Evolutionary conservation across 2,888 invertebrate species (phyloP).

Genomic region (Achlya flavicornis): DNA sequence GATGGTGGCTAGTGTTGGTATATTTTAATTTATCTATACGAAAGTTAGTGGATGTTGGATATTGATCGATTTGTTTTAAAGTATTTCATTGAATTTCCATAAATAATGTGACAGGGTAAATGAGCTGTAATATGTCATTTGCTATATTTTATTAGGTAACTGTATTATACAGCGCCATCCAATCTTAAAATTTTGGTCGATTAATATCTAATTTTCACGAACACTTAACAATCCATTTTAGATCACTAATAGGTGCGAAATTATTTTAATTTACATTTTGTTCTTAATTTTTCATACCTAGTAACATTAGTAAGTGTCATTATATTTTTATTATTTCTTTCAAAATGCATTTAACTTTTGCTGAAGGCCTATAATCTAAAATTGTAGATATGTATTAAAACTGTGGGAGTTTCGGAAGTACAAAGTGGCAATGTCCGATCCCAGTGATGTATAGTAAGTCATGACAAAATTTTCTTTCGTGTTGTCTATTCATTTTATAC

Average conservation of each 20-base stretch:
- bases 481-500: neutral
- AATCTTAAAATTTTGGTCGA: neutral
- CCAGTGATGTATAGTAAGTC: constrained; percentile 24
- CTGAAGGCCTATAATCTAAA: constrained; percentile 66
- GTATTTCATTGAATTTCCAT: neutral
- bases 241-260: constrained; percentile 34
- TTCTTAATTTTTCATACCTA: constrained; percentile 19
- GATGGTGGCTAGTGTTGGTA: constrained; percentile 1
- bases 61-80: constrained; percentile 26
- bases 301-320: constrained; percentile 34
- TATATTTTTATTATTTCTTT: constrained; percentile 41
- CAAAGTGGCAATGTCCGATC: constrained; percentile 44
- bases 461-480: neutral
- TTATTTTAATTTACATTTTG: constrained; percentile 29
- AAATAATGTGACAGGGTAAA: constrained; percentile 2
- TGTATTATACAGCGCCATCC: neutral
- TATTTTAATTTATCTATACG: constrained; percentile 4
- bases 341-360: constrained; percentile 70
- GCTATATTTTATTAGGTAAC: neutral
- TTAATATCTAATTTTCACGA: constrained; percentile 13
- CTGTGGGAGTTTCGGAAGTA: constrained; percentile 48
- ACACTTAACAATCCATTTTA: constrained; percentile 23
- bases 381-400: constrained; percentile 62
- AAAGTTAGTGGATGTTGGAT: constrained; percentile 11
- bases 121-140: neutral